Evolutionary conservation across 2,888 invertebrate genomes (phyloP).

Genomic region (Synanthedon tipuliformis): DNA sequence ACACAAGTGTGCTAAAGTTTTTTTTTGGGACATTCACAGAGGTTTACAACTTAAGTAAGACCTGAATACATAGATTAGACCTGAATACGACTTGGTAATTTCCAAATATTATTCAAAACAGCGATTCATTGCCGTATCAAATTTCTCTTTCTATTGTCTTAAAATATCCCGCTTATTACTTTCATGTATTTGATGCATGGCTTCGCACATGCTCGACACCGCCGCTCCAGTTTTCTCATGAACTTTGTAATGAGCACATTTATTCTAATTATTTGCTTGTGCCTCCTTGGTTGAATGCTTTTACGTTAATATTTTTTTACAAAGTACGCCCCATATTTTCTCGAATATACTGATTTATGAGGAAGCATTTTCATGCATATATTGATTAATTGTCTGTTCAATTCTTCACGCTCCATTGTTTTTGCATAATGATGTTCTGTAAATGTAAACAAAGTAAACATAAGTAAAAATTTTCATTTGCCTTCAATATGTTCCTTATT

Average conservation of each 20-base stretch:
- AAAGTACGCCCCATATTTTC: not conserved
- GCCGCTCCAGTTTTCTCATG: constrained; percentile 15
- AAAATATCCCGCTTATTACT: constrained; percentile 10
- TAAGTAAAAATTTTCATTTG: no score
- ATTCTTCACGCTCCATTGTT: no score
- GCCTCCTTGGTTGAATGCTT: constrained; percentile 14
- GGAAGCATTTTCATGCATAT: no score
- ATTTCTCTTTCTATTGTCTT: not conserved
- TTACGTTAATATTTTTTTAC: constrained; percentile 14
- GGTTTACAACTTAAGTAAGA: no score
- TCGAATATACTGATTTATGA: no score
- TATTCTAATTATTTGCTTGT: constrained; percentile 26
- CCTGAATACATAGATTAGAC: no score
- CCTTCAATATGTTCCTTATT: no score
- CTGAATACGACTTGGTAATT: not conserved
- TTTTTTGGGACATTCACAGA: no score
- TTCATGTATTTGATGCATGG: constrained; percentile 23
- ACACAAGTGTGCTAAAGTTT: not conserved
- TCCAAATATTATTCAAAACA: not conserved
- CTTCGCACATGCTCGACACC: constrained; percentile 15
- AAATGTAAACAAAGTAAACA: no score
- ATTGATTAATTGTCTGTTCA: no score
- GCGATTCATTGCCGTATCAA: not conserved
- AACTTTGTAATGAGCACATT: constrained; percentile 34
- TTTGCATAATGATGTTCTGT: no score